Evolutionary conservation across 2,797 vertebrate genomes (phyloP), one percentile per base, ranked within the genome.

Genomic region (Galago senegalensis): DNA sequence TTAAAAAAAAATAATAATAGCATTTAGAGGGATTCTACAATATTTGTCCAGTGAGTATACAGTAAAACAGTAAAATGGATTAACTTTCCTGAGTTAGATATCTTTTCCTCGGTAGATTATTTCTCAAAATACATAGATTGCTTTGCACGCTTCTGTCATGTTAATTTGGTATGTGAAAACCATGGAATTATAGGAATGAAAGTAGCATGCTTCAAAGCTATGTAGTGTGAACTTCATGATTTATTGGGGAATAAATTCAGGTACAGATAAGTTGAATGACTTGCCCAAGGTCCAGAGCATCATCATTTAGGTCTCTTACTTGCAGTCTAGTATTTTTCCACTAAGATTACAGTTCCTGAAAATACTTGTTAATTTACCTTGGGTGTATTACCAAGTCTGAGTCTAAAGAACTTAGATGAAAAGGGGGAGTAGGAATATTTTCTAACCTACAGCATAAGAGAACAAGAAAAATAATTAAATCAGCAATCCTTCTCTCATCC

Each of bases 381-480:
- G 76, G 43, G 18, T 49, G 18, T 17, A 70, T 75, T 90, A 53
- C 34, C 17, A 86, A 95, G 75, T 67, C 25, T 79, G 37, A 76
- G 61, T 80, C 67, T 93, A 96, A 97, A 93, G 91, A 96, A 92
- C 46, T 58, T 70, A 88, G 56, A 65, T 95, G 70, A 96, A 98
- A 98, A 97, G 63, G 18, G 89, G 7, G 17, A 0, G 0, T 37
- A 29, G 14, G 31, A 46, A 90, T 25, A 53, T 93, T 94, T 96
- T 92, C 31, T 89, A 53, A 53, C 14, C 49, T 16, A 16, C 49
- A 53, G 79, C 80, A 40, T 61, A 86, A 3, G 5, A 94, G 75
- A 98, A 96, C 29, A 97, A 96, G 87, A 94, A 89, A 4, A 91
- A 13, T n/a, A 46, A 53, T 37, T 94, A 96, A 93, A 89, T 96